These are phyloP conservation scores for Sinotaia quadrata DNA, from an alignment of 2,888 invertebrate genomes.

Conservation along the genomic window DNA sequence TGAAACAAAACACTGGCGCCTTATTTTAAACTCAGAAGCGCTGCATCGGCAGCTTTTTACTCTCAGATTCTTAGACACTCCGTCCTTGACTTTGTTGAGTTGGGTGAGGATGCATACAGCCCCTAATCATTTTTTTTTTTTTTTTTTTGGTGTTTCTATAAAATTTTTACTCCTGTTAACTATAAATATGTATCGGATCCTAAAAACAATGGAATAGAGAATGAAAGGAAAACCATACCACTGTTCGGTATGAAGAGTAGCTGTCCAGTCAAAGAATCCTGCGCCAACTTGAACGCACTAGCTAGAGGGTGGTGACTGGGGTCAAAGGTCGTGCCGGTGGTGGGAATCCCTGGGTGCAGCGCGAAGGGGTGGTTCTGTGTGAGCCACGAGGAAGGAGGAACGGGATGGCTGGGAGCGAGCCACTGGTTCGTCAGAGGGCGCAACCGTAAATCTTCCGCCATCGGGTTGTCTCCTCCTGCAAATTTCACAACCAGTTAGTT, in stretches of 20 bases:
- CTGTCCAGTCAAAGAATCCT: slow-evolving; percentile 89
- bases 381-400: slow-evolving; percentile 52
- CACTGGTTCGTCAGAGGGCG: slow-evolving; percentile 38
- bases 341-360: slow-evolving; percentile 33
- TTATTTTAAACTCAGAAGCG: too few relatives aligned
- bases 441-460: slow-evolving; percentile 34
- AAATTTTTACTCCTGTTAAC: too few relatives aligned
- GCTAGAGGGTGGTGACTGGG: slow-evolving; percentile 38
- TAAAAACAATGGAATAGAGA: background rate
- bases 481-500: too few relatives aligned
- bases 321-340: slow-evolving; percentile 40
- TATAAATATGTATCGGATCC: background rate
- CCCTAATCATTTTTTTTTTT: too few relatives aligned
- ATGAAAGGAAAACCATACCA: slow-evolving; percentile 21
- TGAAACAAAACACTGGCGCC: too few relatives aligned
- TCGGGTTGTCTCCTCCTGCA: slow-evolving; percentile 25
- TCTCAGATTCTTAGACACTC: too few relatives aligned
- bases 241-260: slow-evolving; percentile 75
- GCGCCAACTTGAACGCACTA: slow-evolving; percentile 85
- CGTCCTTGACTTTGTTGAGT: too few relatives aligned
- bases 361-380: slow-evolving; percentile 53
- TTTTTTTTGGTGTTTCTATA: too few relatives aligned
- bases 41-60: too few relatives aligned
- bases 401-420: slow-evolving; percentile 35
- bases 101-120: too few relatives aligned